Base-by-base conservation (phyloP, 1,140 invertebrate species). In the Asbolus verrucosus region DNA sequence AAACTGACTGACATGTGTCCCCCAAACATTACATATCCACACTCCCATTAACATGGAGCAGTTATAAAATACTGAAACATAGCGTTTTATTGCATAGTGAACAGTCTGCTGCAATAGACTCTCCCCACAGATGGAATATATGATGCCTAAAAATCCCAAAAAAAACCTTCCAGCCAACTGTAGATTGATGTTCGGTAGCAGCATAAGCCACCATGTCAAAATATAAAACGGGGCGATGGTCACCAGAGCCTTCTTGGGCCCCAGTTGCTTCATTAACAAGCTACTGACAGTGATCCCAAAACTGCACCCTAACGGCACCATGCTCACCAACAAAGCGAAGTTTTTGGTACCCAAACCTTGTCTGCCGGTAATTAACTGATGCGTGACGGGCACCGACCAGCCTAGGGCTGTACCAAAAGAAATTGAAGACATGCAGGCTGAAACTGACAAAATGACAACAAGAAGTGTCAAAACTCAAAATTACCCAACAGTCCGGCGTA, bases 91-190 rank as follows among this genome's bases (percentile, higher is more conserved):
- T 1, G 15, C 18, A 30, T 41, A 43, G 18, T 76, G 73, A 5
- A 75, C 69, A n/a, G 66, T 46, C 16, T 77, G 73, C 2, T 43
- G 38, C 3, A 76, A 46, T 14, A 76, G 60, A 15, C 60, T 46
- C 36, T 70, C 67, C 13, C 75, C 75, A 13, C 69, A 68, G 1
- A 62, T 50, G 14, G 62, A 24, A 31, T 73, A 71, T 6, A 33
- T 43, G 13, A 74, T 69, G 9, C 67, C 67, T 9, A 73, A 68
- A 63, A 75, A 75, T 5, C 72, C 72, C 14, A 65, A 46, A 8
- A 74, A 66, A 36, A 73, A 73, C 9, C 67, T 66, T 9, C 63
- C 65, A 1, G 33, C 16, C 8, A 60, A 21, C 21, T 65, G 43
- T 2, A 67, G 8, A 8, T 61, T 11, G 0, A 11, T 24, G 14